phyloP scores from a whole-genome alignment of 2,888 invertebrate species.

The Clanis bilineata region DNA sequence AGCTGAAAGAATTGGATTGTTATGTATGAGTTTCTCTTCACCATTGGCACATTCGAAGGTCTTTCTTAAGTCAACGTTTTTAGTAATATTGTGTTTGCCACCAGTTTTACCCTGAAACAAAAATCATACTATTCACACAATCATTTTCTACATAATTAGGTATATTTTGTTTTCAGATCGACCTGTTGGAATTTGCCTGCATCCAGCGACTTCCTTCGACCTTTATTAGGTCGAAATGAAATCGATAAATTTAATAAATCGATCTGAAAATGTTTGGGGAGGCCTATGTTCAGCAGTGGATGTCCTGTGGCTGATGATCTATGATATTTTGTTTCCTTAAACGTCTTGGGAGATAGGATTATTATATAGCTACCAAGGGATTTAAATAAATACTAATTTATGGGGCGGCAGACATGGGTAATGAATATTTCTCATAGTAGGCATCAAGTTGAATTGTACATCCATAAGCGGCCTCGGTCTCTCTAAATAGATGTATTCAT shows the following conservation, averaged over 20 bases:
- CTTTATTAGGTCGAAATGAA: too few relatives aligned
- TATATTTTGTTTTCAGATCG: too few relatives aligned
- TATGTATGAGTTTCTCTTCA: slow-evolving; percentile 66
- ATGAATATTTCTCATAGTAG: background rate
- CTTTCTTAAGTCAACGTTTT: slow-evolving; percentile 74
- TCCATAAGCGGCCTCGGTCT: background rate
- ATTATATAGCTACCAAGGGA: background rate
- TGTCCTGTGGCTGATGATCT: too few relatives aligned
- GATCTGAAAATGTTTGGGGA: too few relatives aligned
- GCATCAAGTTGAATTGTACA: background rate
- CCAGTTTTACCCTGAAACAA: slow-evolving; percentile 64
- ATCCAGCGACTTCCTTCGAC: too few relatives aligned
- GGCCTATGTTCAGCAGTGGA: too few relatives aligned
- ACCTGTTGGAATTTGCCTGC: too few relatives aligned
- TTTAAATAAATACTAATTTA: background rate
- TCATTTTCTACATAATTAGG: background rate
- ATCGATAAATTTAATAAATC: too few relatives aligned
- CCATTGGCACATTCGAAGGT: slow-evolving; percentile 67
- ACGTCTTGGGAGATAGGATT: background rate
- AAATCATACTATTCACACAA: background rate
- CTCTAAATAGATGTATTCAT: background rate
- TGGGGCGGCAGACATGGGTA: too few relatives aligned
- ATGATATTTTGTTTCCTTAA: too few relatives aligned
- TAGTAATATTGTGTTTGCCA: slow-evolving; percentile 71
- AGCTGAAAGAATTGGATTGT: slow-evolving; percentile 74